Evolutionary conservation across 2,797 vertebrate genomes (phyloP).

Genomic region (Dallia pectoralis): DNA sequence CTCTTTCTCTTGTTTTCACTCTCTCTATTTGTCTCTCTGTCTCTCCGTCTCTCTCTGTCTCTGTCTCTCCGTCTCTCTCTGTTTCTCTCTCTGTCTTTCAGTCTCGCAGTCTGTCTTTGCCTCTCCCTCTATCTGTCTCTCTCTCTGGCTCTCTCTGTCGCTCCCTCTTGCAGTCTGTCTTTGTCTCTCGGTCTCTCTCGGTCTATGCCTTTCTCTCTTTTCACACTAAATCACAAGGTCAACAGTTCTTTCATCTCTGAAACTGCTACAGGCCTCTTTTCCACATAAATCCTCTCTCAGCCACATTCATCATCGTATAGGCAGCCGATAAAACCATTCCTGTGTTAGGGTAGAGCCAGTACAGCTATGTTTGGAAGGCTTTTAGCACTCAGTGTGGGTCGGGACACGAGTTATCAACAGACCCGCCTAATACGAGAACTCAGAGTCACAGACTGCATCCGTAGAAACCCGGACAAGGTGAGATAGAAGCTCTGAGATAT

Average conservation of each 20-base stretch:
- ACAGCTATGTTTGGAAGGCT: constrained; percentile 46
- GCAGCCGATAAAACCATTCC: constrained; percentile 62
- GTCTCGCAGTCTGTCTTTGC: too few relatives aligned
- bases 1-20: neutral
- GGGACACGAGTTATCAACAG: constrained; percentile 37
- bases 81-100: neutral
- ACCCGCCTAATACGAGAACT: constrained; percentile 26
- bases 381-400: constrained; percentile 55
- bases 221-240: constrained; percentile 6
- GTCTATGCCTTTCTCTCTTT: neutral
- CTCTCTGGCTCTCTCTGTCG: neutral
- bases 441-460: constrained; percentile 39
- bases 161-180: neutral
- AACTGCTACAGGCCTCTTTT: constrained; percentile 15
- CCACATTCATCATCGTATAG: neutral
- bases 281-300: constrained; percentile 23
- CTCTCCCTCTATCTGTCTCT: neutral
- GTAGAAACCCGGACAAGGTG: constrained; percentile 19
- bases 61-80: neutral
- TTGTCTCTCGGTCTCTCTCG: neutral
- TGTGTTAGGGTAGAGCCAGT: constrained; percentile 47
- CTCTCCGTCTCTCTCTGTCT: neutral
- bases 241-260: constrained; percentile 16
- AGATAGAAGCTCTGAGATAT: neutral
- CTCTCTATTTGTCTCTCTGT: neutral